These are phyloP conservation scores for Pedionomus torquatus DNA, from an alignment of 2,113 vertebrate species.

Conservation along the genomic window DNA sequence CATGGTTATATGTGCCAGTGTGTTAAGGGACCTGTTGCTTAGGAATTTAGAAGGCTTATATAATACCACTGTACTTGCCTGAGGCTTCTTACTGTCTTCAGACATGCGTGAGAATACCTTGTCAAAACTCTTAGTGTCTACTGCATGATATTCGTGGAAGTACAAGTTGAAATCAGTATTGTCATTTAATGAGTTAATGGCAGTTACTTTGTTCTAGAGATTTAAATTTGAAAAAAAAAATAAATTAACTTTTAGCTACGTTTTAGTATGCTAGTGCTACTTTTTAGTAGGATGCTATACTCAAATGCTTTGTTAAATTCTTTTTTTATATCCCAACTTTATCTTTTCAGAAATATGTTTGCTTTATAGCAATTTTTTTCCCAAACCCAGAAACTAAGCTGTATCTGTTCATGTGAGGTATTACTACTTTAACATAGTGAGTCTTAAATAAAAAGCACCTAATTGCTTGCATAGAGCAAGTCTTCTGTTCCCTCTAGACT, in stretches of 20 bases:
- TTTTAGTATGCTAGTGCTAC: background rate
- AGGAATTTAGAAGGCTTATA: background rate
- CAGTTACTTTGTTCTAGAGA: background rate
- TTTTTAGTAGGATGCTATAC: background rate
- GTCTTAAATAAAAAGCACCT: background rate
- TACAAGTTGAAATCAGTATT: background rate
- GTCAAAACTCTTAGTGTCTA: background rate
- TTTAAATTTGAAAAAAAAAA: background rate
- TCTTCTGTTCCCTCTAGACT: background rate
- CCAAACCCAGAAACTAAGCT: background rate
- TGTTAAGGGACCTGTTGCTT: background rate
- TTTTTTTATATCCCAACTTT: background rate
- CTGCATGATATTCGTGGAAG: background rate
- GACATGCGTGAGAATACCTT: background rate
- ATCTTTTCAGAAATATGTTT: background rate
- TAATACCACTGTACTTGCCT: background rate
- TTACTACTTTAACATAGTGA: background rate
- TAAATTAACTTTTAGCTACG: background rate
- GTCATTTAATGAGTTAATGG: background rate
- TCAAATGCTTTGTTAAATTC: background rate
- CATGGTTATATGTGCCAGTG: background rate
- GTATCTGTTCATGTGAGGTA: background rate
- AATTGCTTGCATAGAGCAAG: background rate
- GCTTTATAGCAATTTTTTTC: background rate
- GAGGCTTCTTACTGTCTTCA: background rate